Percentiles rank a stretch among this genome's conserved stretches.
Evolutionary conservation across 2,113 vertebrate species (phyloP).

Genomic region (Elephantulus edwardii): DNA sequence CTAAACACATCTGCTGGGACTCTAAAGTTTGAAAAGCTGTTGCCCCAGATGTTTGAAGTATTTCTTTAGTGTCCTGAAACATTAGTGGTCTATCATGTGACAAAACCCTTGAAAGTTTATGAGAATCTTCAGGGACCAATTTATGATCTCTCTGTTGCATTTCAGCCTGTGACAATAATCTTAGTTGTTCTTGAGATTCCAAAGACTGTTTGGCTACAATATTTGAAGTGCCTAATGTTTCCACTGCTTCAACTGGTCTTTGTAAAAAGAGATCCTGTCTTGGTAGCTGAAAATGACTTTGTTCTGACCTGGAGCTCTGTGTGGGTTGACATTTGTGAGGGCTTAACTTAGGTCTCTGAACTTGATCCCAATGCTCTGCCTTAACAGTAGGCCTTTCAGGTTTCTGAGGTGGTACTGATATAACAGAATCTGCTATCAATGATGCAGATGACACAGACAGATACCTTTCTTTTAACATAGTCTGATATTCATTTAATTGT

Average conservation of each 20-base stretch:
- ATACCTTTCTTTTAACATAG: conserved; percentile 83
- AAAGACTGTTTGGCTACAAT: not conserved
- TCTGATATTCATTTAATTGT: conserved; percentile 90
- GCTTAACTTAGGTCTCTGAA: not conserved
- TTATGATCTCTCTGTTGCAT: not conserved
- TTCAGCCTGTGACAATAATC: not conserved
- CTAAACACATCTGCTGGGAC: conserved; percentile 1
- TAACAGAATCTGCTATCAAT: not conserved
- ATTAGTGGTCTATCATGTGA: not conserved
- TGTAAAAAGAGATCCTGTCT: conserved; percentile 7
- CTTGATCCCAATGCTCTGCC: conserved; percentile 10
- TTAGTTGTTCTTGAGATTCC: conserved; percentile 5
- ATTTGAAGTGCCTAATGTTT: not conserved
- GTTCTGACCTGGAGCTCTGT: not conserved
- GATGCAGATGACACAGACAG: conserved; percentile 52
- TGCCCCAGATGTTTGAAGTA: not conserved
- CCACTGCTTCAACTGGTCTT: conserved; percentile 29
- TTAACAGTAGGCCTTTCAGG: not conserved
- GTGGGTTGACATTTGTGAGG: not conserved
- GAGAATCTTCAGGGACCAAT: conserved; percentile 61
- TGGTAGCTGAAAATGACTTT: not conserved
- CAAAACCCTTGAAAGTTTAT: conserved; percentile 41
- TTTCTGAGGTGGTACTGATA: conserved; percentile 5
- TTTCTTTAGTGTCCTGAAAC: conserved; percentile 15
- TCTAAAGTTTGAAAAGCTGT: conserved; percentile 19